Percentiles rank a stretch among this genome's conserved stretches.
Evolutionary conservation across 2,797 vertebrate species (phyloP).

Genomic region (Natrix natrix): DNA sequence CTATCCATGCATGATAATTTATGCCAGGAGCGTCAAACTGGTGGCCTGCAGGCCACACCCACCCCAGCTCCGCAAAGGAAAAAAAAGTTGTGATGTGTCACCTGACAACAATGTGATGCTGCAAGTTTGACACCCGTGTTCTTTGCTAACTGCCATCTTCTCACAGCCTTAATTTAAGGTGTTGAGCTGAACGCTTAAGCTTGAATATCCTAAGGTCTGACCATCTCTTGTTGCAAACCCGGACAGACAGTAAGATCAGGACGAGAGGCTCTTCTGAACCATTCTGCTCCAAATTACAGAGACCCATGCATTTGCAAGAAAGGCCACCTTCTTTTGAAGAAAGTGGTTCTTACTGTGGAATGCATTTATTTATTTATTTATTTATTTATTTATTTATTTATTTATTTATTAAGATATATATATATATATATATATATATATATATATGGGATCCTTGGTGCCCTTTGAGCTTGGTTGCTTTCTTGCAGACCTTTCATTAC

Average conservation of each 20-base stretch:
- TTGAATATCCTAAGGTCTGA: neutral
- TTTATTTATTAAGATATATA: neutral
- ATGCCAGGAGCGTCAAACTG: no score
- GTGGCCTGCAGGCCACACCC: no score
- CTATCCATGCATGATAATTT: neutral
- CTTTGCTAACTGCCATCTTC: neutral
- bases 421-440: neutral
- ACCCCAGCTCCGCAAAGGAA: no score
- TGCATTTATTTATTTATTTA: neutral
- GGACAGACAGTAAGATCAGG: neutral
- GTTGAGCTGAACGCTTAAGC: neutral
- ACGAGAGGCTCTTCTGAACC: neutral
- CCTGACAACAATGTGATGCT: rapidly evolving
- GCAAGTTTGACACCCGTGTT: no score
- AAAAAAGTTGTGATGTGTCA: no score
- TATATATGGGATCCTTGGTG: neutral
- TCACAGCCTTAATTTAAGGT: neutral
- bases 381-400: neutral
- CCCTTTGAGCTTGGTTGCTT: neutral
- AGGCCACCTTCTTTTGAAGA: neutral
- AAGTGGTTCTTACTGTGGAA: neutral
- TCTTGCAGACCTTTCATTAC: neutral
- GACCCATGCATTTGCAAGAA: neutral
- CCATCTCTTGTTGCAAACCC: neutral
- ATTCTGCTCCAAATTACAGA: neutral